phyloP scores from a whole-genome alignment of 2,797 vertebrate genomes.

The Prionace glauca region DNA sequence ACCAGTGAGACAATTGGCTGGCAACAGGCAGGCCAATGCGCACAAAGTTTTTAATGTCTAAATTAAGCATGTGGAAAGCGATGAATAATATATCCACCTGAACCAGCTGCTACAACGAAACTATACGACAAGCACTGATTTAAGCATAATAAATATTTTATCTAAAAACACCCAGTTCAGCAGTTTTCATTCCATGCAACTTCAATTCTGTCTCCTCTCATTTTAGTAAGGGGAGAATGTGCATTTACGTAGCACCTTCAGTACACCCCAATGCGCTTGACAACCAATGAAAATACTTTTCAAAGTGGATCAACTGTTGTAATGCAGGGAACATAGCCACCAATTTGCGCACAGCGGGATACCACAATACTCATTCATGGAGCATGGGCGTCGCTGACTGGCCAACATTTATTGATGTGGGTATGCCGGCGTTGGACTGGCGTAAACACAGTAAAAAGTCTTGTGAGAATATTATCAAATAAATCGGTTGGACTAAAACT shows the following conservation, averaged over 20 bases:
- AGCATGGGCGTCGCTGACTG: no score
- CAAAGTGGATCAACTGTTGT: not conserved
- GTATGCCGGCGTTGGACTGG: no score
- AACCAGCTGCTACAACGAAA: not conserved
- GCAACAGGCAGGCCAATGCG: not conserved
- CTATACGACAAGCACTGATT: not conserved
- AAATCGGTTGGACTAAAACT: no score
- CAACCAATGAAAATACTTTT: not conserved
- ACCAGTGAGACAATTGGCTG: not conserved
- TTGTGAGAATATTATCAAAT: no score
- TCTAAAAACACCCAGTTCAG: not conserved
- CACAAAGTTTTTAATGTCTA: slow-evolving; percentile 17
- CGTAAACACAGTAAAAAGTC: no score
- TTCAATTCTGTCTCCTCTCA: not conserved
- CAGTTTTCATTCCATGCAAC: not conserved
- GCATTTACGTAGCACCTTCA: not conserved
- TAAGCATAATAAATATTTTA: slow-evolving; percentile 18
- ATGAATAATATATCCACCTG: slow-evolving; percentile 28
- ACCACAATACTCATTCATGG: not conserved
- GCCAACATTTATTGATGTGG: no score
- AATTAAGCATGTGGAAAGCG: slow-evolving; percentile 22
- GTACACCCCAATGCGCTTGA: not conserved
- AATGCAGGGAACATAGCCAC: not conserved
- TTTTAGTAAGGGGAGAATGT: not conserved
- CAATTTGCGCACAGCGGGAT: not conserved